These are phyloP conservation scores for Syngnathus scovelli DNA, from an alignment of 2,113 vertebrate genomes.

Conservation along the genomic window DNA sequence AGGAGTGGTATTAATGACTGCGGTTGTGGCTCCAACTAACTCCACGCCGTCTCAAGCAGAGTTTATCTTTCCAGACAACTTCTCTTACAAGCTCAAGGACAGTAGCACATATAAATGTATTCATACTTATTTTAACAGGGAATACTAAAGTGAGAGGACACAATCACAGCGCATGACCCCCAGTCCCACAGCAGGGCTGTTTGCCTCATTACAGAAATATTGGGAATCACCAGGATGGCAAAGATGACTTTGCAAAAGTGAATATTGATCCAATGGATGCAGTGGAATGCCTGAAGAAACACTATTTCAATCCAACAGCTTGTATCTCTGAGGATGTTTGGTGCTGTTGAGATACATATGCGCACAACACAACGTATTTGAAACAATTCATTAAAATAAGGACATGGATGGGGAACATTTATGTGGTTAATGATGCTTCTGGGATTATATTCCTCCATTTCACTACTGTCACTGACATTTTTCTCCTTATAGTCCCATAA, in stretches of 20 bases:
- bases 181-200: conserved; percentile 11
- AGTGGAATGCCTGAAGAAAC: conserved; percentile 6
- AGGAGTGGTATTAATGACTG: too few species aligned
- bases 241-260: conserved; percentile 12
- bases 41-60: too few species aligned
- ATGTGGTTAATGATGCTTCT: too few species aligned
- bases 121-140: conserved; percentile 12
- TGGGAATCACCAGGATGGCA: not conserved
- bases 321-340: not conserved
- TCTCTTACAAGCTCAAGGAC: conserved; percentile 28
- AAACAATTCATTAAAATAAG: too few species aligned
- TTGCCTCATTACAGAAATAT: conserved; percentile 7
- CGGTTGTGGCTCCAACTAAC: too few species aligned
- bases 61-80: too few species aligned
- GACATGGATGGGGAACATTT: too few species aligned
- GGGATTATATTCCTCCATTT: too few species aligned
- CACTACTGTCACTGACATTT: too few species aligned
- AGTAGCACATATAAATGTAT: conserved; percentile 14
- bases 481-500: too few species aligned
- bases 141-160: not conserved
- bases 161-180: not conserved
- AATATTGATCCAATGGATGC: conserved; percentile 17
- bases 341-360: too few species aligned
- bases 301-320: not conserved
- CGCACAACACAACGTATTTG: too few species aligned